phyloP scores from a whole-genome alignment of 1,140 invertebrate species.

The Pygmarrhopalites habei region DNA sequence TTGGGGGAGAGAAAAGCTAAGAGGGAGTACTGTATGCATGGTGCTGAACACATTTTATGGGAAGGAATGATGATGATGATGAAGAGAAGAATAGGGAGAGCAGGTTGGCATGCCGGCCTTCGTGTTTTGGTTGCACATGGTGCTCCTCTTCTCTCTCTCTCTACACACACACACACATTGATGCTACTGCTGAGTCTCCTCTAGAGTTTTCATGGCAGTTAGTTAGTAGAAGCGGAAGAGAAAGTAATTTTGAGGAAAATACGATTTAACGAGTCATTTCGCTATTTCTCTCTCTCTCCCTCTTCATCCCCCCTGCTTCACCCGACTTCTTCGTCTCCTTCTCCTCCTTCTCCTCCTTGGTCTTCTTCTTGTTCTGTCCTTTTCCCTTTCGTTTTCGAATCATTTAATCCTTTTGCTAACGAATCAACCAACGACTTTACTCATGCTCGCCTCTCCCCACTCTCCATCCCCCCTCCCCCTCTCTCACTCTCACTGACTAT shows the following conservation, averaged over 20 bases:
- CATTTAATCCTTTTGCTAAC: slow-evolving; percentile 22
- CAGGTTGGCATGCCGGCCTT: no score
- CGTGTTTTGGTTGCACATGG: no score
- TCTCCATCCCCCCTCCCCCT: not conserved
- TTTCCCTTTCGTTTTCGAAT: slow-evolving; percentile 16
- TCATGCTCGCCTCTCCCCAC: not conserved
- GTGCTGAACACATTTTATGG: no score
- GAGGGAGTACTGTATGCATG: no score
- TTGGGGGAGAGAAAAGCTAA: no score
- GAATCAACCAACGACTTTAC: slow-evolving; percentile 1
- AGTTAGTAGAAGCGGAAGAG: slow-evolving; percentile 36
- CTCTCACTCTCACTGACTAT: no score
- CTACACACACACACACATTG: no score
- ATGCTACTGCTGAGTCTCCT: no score
- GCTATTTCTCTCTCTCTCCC: slow-evolving; percentile 19
- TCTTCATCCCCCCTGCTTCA: not conserved
- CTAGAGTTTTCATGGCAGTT: slow-evolving; percentile 11
- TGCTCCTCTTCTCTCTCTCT: no score
- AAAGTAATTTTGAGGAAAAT: slow-evolving; percentile 41
- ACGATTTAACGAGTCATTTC: slow-evolving; percentile 41
- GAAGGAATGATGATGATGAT: no score
- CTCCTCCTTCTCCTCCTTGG: not conserved
- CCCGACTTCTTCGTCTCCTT: slow-evolving; percentile 7
- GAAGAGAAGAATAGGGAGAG: no score
- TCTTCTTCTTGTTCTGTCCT: not conserved